Percentiles rank a stretch among this genome's conserved stretches.
These are phyloP conservation scores for Aethes cnicana DNA, from an alignment of 2,888 invertebrate species.

Conservation along the genomic window DNA sequence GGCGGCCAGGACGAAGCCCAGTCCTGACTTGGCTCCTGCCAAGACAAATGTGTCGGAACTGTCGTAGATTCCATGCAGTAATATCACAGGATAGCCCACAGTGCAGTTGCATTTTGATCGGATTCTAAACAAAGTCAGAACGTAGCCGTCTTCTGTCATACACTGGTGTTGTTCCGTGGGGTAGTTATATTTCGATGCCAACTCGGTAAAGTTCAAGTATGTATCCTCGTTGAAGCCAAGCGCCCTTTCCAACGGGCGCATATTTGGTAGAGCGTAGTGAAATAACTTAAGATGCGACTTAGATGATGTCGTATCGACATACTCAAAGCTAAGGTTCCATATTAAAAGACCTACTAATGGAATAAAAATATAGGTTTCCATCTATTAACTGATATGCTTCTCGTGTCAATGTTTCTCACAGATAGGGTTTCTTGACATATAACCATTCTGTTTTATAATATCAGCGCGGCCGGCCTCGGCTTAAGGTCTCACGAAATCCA, in stretches of 20 bases:
- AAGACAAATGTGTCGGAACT: constrained; percentile 2
- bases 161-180: constrained; percentile 52
- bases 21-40: not conserved
- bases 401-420: constrained; percentile 5
- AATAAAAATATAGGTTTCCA: too few species aligned
- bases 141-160: constrained; percentile 62
- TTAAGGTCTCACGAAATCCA: constrained; percentile 53
- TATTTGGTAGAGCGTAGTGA: constrained; percentile 54
- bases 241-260: constrained; percentile 52
- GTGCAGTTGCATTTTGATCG: constrained; percentile 47
- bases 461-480: constrained; percentile 64
- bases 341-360: too few species aligned
- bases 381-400: not conserved
- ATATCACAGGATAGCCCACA: constrained; percentile 15
- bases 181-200: constrained; percentile 56
- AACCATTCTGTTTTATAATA: constrained; percentile 66
- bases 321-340: not conserved
- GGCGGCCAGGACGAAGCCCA: not conserved
- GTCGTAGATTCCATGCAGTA: constrained; percentile 8
- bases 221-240: constrained; percentile 63
- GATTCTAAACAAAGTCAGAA: constrained; percentile 56
- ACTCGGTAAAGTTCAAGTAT: constrained; percentile 62
- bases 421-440: constrained; percentile 55
- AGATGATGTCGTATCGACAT: not conserved
- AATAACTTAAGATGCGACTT: constrained; percentile 40